phyloP scores from a whole-genome alignment of 2,888 invertebrate species.

The Stenodera caucasica region DNA sequence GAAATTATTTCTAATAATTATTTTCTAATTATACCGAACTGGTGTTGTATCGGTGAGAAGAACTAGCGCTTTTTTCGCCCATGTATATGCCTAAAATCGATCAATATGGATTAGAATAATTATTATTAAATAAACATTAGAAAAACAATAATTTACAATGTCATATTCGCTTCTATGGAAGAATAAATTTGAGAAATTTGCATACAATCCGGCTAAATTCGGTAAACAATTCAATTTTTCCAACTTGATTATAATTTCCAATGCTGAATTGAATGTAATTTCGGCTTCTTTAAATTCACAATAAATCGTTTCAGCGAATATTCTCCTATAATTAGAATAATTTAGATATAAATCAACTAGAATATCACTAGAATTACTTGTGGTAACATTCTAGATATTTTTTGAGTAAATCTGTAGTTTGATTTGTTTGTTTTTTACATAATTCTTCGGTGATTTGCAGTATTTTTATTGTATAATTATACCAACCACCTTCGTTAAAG shows the following conservation, averaged over 20 bases:
- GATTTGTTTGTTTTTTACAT: constrained; percentile 36
- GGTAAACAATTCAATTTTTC: constrained; percentile 54
- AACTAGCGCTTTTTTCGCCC: constrained; percentile 76
- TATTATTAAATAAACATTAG: background rate
- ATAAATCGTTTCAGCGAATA: constrained; percentile 81
- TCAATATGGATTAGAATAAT: constrained; percentile 10
- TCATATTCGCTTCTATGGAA: constrained; percentile 87
- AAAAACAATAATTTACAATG: constrained; percentile 59
- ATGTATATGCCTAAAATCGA: constrained; percentile 63
- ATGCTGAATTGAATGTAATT: constrained; percentile 66
- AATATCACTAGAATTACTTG: constrained; percentile 62
- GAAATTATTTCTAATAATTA: constrained; percentile 13
- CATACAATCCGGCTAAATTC: constrained; percentile 72
- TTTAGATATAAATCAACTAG: background rate
- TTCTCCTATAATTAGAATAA: constrained; percentile 67
- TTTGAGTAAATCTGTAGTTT: constrained; percentile 59
- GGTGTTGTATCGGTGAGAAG: constrained; percentile 67
- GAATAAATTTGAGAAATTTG: constrained; percentile 80
- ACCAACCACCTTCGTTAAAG: constrained; percentile 88
- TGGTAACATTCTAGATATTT: constrained; percentile 82
- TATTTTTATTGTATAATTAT: constrained; percentile 73
- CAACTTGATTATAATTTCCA: constrained; percentile 59
- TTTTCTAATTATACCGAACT: constrained; percentile 57
- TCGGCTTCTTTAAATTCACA: constrained; percentile 79
- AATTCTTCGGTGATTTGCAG: constrained; percentile 69